phyloP scores from a whole-genome alignment of 2,797 vertebrate species.

The Microhierax caerulescens region DNA sequence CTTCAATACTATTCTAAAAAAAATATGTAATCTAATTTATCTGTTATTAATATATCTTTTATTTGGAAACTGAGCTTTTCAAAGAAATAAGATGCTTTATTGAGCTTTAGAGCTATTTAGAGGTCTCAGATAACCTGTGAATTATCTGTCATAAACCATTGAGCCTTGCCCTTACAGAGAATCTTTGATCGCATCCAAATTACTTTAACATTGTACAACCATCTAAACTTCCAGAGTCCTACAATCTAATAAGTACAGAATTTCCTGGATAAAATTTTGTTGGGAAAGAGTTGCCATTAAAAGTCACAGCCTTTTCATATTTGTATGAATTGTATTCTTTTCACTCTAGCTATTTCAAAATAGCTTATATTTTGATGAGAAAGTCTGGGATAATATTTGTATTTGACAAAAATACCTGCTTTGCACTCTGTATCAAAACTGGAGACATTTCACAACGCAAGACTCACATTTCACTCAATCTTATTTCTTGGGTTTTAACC shows the following conservation, averaged over 20 bases:
- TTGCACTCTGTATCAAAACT: not conserved
- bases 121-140: not conserved
- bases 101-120: not conserved
- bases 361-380: not conserved
- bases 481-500: not conserved
- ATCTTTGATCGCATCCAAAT: not conserved
- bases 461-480: not conserved
- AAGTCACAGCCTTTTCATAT: not conserved
- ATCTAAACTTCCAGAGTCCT: not conserved
- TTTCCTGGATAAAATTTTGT: not conserved
- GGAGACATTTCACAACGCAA: not conserved
- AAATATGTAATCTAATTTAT: not conserved
- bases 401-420: not conserved
- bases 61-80: not conserved
- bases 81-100: not conserved
- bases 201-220: not conserved
- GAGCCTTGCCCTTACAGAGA: not conserved
- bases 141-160: not conserved
- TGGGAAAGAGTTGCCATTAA: not conserved
- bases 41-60: not conserved
- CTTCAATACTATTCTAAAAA: not conserved
- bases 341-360: not conserved
- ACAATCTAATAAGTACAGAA: not conserved
- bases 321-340: not conserved
- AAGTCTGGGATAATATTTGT: not conserved